A percentile compares a stretch with the other conserved stretches of the same genome.
phyloP scores from a whole-genome alignment of 2,888 invertebrate species.

The Anthrax anthrax region DNA sequence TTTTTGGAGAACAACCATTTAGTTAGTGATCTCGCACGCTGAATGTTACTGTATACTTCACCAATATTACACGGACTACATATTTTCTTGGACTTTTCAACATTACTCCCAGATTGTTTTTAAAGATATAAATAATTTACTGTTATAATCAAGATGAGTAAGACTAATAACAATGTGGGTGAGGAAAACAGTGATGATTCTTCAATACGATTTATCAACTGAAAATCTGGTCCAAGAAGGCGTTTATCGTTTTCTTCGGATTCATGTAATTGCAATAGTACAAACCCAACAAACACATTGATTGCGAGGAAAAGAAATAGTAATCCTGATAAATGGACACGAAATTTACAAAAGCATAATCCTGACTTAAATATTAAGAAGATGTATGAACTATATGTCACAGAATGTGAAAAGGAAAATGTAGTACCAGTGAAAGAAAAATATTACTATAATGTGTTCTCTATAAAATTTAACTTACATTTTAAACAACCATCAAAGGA shows the following conservation, averaged over 20 bases:
- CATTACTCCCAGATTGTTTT: too few species aligned
- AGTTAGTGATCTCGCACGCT: too few species aligned
- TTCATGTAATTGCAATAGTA: conserved; percentile 8
- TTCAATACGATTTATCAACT: conserved; percentile 10
- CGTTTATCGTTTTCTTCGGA: conserved; percentile 10
- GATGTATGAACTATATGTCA: too few species aligned
- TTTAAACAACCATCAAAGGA: conserved; percentile 14
- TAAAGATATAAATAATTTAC: too few species aligned
- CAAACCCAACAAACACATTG: conserved; percentile 5
- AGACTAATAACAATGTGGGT: conserved; percentile 3
- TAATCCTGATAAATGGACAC: conserved; percentile 12
- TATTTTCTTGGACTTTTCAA: too few species aligned
- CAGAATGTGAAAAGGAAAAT: too few species aligned
- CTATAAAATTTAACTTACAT: conserved; percentile 16
- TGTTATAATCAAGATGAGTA: conserved; percentile 5
- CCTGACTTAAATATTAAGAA: too few species aligned
- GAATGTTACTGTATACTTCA: too few species aligned
- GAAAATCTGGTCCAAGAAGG: conserved; percentile 6
- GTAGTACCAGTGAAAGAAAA: too few species aligned
- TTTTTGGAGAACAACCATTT: conserved; percentile 83
- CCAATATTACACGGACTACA: too few species aligned
- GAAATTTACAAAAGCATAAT: conserved; percentile 17
- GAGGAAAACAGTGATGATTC: conserved; percentile 5
- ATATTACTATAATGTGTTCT: too few species aligned
- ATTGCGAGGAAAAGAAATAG: conserved; percentile 10